These are phyloP conservation scores for Resseliella maxima DNA, from an alignment of 2,888 invertebrate genomes.

Conservation along the genomic window DNA sequence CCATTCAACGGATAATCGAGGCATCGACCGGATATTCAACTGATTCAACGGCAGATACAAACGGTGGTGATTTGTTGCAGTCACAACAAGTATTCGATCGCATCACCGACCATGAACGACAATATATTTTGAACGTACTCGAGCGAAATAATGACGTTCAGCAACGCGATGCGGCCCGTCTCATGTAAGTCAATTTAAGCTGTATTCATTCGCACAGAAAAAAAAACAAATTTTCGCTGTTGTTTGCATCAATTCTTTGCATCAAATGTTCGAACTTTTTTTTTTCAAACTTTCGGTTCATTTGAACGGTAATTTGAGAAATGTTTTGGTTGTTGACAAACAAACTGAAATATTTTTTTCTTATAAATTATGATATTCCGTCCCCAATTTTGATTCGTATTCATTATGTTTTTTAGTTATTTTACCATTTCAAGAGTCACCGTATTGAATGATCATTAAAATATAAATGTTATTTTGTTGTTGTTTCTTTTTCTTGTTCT, in stretches of 20 bases:
- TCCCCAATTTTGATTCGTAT: too few species aligned
- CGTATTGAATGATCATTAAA: constrained; percentile 22
- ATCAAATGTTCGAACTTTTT: background rate
- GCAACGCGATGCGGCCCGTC: constrained; percentile 69
- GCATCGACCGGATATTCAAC: constrained; percentile 61
- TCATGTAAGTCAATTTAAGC: constrained; percentile 69
- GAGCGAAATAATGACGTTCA: constrained; percentile 70
- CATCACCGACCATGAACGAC: constrained; percentile 68
- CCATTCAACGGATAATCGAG: constrained; percentile 58
- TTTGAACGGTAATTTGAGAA: background rate
- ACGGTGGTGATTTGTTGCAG: constrained; percentile 65
- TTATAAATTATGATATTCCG: too few species aligned
- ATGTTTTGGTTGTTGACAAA: background rate
- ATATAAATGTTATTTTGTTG: background rate
- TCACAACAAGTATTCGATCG: constrained; percentile 66
- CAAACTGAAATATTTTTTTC: background rate
- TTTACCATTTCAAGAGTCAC: background rate
- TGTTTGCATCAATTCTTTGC: background rate
- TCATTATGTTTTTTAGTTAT: background rate
- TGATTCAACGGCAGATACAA: constrained; percentile 63
- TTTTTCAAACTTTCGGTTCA: background rate
- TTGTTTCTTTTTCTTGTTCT: background rate
- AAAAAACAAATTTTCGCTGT: too few species aligned
- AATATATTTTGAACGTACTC: constrained; percentile 70
- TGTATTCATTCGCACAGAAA: background rate